These are phyloP conservation scores for Sicus ferrugineus DNA, from an alignment of 2,888 invertebrate genomes.

Conservation along the genomic window DNA sequence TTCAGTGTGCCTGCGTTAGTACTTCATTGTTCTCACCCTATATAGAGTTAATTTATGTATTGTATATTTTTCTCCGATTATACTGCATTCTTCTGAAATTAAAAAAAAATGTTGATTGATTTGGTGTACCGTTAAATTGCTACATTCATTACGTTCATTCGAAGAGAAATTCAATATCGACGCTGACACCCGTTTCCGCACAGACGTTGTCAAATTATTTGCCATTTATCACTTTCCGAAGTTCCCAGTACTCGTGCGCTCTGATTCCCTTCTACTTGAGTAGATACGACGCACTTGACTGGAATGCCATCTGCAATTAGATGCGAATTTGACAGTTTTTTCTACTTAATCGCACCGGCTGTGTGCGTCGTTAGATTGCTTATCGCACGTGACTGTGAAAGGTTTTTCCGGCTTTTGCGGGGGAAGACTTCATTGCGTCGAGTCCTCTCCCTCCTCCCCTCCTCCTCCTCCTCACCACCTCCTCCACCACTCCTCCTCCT, in stretches of 20 bases:
- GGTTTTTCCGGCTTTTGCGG: background rate
- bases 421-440: background rate
- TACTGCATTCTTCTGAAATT: background rate
- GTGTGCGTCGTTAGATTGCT: background rate
- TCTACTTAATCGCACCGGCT: constrained; percentile 3
- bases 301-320: constrained; percentile 27
- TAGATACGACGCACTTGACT: background rate
- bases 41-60: no score
- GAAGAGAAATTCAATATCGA: background rate
- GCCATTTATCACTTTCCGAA: constrained; percentile 15
- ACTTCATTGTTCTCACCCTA: no score
- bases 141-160: background rate
- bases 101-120: constrained; percentile 4
- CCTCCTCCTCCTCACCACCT: no score
- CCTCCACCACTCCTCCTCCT: no score
- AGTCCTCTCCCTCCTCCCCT: background rate
- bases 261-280: constrained; percentile 20
- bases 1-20: no score
- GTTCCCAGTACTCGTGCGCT: constrained; percentile 13
- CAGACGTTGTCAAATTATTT: constrained; percentile 21
- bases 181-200: background rate
- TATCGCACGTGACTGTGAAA: constrained; percentile 26
- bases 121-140: background rate
- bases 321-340: constrained; percentile 25
- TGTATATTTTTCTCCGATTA: background rate